Evolutionary conservation across 2,888 invertebrate species (phyloP), one percentile per base, ranked within the genome.

Genomic region (Sipha maydis): DNA sequence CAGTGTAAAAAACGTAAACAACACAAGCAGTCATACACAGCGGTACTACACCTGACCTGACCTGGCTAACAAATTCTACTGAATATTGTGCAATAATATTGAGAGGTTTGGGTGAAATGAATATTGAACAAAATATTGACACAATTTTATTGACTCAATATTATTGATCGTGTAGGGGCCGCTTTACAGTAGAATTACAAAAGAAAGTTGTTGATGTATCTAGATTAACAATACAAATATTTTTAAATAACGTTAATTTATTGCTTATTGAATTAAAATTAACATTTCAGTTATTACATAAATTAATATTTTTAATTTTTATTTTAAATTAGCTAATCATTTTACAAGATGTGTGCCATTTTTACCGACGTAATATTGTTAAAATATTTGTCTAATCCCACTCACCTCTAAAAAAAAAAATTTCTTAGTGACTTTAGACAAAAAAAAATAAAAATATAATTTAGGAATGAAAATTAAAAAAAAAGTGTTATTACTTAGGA

Each of bases 181-280:
- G n/a, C n/a, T n/a, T n/a, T n/a, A n/a, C n/a, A n/a, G n/a, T n/a
- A n/a, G n/a, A n/a, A n/a, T n/a, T n/a, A n/a, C n/a, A n/a, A n/a
- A n/a, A n/a, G n/a, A n/a, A n/a, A n/a, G n/a, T n/a, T n/a, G n/a
- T n/a, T n/a, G n/a, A n/a, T n/a, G n/a, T n/a, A n/a, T n/a, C n/a
- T 56, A 19, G 28, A 75, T 75, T 28, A 85, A 85, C 7, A 77
- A 85, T 69, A 78, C 54, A 69, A 17, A 67, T 80, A 61, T 67
- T 75, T 88, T 48, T 11, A 88, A 75, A 75, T 82, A 88, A 73
- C 41, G 88, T 88, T 88, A 88, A 88, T 88, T 88, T 88, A 88
- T 88, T 88, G 80, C 88, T 88, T 88, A 88, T 82, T 75, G 79
- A 80, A 86, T 86, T 86, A 86, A 86, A 86, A 86, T 88, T 75